phyloP scores from a whole-genome alignment of 2,797 vertebrate species.

The Erethizon dorsatum region DNA sequence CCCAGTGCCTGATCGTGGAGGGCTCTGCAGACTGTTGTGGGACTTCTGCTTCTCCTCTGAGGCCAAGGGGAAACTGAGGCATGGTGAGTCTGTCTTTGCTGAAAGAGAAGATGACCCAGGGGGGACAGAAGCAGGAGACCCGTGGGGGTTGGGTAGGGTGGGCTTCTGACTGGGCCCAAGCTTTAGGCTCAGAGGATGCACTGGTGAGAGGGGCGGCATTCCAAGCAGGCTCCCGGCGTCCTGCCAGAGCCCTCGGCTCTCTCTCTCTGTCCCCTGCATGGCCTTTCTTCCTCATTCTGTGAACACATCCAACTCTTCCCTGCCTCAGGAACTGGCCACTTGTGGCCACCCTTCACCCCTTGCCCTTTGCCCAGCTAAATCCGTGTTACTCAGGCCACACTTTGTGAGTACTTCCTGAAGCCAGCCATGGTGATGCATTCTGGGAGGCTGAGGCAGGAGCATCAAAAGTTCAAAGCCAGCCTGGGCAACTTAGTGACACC shows the following conservation, averaged over 20 bases:
- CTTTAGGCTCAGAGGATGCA: background rate
- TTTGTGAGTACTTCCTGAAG: background rate
- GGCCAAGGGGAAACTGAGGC: background rate
- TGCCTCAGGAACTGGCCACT: background rate
- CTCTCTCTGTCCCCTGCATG: too few species aligned
- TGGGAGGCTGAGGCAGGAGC: background rate
- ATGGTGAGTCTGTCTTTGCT: background rate
- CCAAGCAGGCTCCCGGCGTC: background rate
- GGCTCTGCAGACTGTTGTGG: background rate
- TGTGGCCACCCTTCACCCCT: background rate
- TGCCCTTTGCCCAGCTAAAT: background rate
- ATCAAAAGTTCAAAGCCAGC: background rate
- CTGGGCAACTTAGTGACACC: background rate
- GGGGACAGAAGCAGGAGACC: background rate
- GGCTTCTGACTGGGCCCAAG: background rate
- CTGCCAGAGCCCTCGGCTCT: background rate
- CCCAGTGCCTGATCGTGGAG: background rate
- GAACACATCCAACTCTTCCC: background rate
- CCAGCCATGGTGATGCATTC: background rate
- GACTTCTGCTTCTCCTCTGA: background rate
- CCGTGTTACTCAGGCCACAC: background rate
- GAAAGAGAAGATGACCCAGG: too few species aligned
- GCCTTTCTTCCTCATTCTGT: background rate
- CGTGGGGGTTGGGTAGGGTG: fast-evolving
- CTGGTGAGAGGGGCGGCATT: background rate